Conservation (phyloP, 2,113 vertebrate genomes). For the Cyphomyrus plagiostoma region DNA sequence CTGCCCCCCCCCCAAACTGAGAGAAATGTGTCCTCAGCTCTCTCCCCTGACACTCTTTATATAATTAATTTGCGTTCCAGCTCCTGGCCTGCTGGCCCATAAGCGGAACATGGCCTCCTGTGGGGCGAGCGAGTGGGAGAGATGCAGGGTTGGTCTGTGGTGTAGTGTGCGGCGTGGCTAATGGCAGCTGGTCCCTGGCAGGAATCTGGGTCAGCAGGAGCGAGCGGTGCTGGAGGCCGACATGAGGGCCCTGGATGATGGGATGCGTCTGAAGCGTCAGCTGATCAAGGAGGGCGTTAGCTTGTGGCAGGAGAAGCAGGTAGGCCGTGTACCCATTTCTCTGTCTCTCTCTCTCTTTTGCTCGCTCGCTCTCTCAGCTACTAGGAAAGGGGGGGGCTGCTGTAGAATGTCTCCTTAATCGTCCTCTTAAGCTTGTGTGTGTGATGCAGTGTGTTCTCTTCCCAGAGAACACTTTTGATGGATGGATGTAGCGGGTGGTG, state of each 20-base stretch:
- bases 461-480: not conserved
- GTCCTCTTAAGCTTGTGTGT: not conserved
- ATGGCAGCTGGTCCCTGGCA: slow-evolving; percentile 36
- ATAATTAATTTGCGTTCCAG: not conserved
- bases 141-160: slow-evolving; percentile 11
- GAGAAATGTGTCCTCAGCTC: not conserved
- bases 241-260: slow-evolving; percentile 58
- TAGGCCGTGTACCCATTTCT: slow-evolving; percentile 16
- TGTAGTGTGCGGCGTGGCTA: not conserved
- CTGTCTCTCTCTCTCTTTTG: not conserved
- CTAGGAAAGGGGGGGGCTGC: not conserved
- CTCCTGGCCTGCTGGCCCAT: not conserved
- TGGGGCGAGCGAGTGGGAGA: slow-evolving; percentile 25
- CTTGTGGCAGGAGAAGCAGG: slow-evolving; percentile 63
- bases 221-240: slow-evolving; percentile 54
- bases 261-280: slow-evolving; percentile 54
- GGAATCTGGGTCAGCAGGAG: slow-evolving; percentile 61
- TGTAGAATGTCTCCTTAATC: not conserved
- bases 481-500: not conserved
- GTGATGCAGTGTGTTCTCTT: not conserved
- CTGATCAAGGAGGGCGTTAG: slow-evolving; percentile 59
- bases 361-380: not conserved
- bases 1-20: not conserved
- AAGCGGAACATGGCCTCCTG: not conserved
- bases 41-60: not conserved